Percentiles rank a stretch among this genome's conserved stretches.
phyloP scores from a whole-genome alignment of 2,888 invertebrate genomes.

The Leucophenga maculata region DNA sequence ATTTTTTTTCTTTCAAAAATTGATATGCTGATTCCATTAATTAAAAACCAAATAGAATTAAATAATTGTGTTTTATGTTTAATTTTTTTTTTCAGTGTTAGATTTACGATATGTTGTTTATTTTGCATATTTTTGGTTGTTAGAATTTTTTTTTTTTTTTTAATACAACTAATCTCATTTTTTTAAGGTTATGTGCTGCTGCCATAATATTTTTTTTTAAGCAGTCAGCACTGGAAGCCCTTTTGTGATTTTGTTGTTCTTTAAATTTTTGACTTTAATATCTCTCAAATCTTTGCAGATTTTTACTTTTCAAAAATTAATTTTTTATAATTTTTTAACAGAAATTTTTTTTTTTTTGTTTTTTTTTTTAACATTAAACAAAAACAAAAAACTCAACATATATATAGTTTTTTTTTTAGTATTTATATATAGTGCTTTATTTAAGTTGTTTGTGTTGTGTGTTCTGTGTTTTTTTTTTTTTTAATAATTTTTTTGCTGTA shows the following conservation, averaged over 20 bases:
- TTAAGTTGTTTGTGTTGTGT: constrained; percentile 35
- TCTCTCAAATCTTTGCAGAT: constrained; percentile 19
- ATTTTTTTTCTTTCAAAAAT: constrained; percentile 57
- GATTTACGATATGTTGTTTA: constrained; percentile 60
- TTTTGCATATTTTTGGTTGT: constrained; percentile 62
- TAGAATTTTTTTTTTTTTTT: constrained; percentile 13
- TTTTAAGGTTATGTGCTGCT: no score
- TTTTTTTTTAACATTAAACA: constrained; percentile 24
- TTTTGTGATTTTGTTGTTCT: constrained; percentile 67
- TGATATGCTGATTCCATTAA: constrained; percentile 72
- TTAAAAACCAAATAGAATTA: constrained; percentile 47
- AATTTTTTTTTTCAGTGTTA: constrained; percentile 23
- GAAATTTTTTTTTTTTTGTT: constrained; percentile 32
- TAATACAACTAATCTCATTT: constrained; percentile 1
- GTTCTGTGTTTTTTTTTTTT: constrained; percentile 35
- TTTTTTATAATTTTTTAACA: no score
- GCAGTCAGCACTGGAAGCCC: constrained; percentile 68
- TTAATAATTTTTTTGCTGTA: neutral
- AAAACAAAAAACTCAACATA: constrained; percentile 22
- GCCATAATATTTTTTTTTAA: constrained; percentile 39
- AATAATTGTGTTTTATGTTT: constrained; percentile 37
- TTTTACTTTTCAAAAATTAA: constrained; percentile 30
- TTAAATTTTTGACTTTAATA: constrained; percentile 15
- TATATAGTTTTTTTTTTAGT: neutral
- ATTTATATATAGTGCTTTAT: neutral